phyloP scores from a whole-genome alignment of 2,888 invertebrate genomes.

The Neoscelio sp. region DNA sequence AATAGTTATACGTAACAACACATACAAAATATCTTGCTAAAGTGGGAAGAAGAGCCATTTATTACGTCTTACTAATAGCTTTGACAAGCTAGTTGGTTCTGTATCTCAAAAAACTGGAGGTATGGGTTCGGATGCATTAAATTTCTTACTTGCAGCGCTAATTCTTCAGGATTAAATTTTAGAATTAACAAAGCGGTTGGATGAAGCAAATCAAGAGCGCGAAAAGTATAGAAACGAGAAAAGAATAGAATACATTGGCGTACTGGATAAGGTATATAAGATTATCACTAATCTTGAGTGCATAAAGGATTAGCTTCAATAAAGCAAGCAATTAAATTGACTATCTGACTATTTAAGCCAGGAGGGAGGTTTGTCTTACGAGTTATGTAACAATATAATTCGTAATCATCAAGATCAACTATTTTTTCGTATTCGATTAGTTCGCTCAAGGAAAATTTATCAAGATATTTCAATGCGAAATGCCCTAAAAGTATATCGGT shows the following conservation, averaged over 20 bases:
- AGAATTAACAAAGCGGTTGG: slow-evolving; percentile 53
- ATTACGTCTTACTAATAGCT: slow-evolving; percentile 49
- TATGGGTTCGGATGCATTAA: slow-evolving; percentile 52
- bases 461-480: slow-evolving; percentile 53
- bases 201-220: slow-evolving; percentile 51
- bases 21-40: slow-evolving; percentile 53
- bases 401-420: slow-evolving; percentile 55
- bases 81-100: slow-evolving; percentile 47
- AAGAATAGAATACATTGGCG: slow-evolving; percentile 50
- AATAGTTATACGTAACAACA: slow-evolving; percentile 53
- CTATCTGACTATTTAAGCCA: slow-evolving; percentile 51
- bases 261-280: slow-evolving; percentile 44
- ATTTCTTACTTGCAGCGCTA: slow-evolving; percentile 56
- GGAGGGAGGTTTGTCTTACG: slow-evolving; percentile 51
- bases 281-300: slow-evolving; percentile 53
- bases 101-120: slow-evolving; percentile 52
- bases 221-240: slow-evolving; percentile 49
- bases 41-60: slow-evolving; percentile 41
- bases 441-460: slow-evolving; percentile 53
- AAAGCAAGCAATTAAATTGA: slow-evolving; percentile 55
- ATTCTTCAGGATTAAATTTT: slow-evolving; percentile 52
- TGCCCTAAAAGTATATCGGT: slow-evolving; percentile 56
- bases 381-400: slow-evolving; percentile 56
- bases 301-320: slow-evolving; percentile 45
- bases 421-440: slow-evolving; percentile 56